A percentile compares a stretch with the other conserved stretches of the same genome.
Conservation (phyloP, 2,113 vertebrate species). For the Lota lota region DNA sequence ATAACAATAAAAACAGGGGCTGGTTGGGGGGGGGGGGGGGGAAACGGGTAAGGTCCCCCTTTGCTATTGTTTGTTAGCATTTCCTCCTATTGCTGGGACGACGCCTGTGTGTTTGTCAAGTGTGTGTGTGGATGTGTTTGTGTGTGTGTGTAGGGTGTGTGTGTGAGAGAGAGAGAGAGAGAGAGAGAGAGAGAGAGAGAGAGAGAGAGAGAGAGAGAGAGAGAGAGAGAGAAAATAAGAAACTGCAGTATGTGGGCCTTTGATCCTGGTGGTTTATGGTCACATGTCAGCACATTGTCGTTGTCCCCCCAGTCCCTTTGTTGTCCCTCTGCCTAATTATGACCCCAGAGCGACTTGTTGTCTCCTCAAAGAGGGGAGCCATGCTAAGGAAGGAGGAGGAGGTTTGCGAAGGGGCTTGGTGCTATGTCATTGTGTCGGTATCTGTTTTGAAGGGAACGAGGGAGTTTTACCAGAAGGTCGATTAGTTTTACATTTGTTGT, state of each 20-base stretch:
- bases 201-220: constrained; percentile 2
- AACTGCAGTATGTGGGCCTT: constrained; percentile 46
- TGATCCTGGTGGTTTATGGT: constrained; percentile 66
- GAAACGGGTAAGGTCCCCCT: background rate
- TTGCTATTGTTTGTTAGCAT: constrained; percentile 23
- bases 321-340: constrained; percentile 70
- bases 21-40: background rate
- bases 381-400: constrained; percentile 38
- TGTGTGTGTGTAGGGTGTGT: no score
- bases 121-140: no score
- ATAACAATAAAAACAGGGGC: background rate
- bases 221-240: constrained; percentile 46
- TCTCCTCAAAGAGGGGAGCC: constrained; percentile 56
- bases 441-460: constrained; percentile 20
- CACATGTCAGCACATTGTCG: constrained; percentile 62
- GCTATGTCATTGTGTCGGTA: constrained; percentile 22
- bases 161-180: no score
- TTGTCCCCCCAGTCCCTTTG: constrained; percentile 56
- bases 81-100: constrained; percentile 53
- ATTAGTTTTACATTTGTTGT: no score
- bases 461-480: no score
- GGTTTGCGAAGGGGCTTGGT: constrained; percentile 12
- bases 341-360: constrained; percentile 70
- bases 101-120: constrained; percentile 8
- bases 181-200: no score